Base-by-base conservation (phyloP, 2,888 invertebrate genomes). In the Leptogaster cylindrica region DNA sequence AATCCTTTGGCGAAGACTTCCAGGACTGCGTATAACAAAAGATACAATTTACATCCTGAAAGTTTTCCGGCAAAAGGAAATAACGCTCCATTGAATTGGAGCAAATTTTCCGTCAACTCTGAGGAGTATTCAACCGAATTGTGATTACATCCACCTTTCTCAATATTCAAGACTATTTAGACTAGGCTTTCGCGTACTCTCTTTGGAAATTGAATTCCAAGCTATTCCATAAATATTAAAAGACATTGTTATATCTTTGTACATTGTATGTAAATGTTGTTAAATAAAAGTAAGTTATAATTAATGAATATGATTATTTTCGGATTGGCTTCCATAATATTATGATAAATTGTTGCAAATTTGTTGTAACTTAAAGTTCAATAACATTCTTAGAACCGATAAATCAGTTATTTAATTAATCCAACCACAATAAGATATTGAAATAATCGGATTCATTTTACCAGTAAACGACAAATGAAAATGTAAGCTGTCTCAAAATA, bases 41-140 rank as follows among this genome's bases (percentile, higher is more conserved):
- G 61, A 14, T 61, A 61, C 28, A 61, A 27, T 61, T 58, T 58
- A 6, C 12, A 20, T 12, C 64, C 63, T 14, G 66, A 66, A 8
- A 52, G 51, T 55, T 75, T 75, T 20, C 73, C 76, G 48, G 7
- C n/a, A 27, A 28, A 41, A 27, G 27, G 44, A n/a, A 27, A 10
- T 16, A 33, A 61, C 20, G 10, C 44, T 71, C 85, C 84, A 72
- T 83, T 85, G 66, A 84, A 84, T 76, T 84, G 84, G 79, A 79
- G 84, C 68, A 83, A 79, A 72, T 78, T 80, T 72, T 77, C 80
- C 18, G 77, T 79, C 33, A 81, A 79, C 74, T 76, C 80, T 63
- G 78, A 80, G 73, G 81, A 81, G 70, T 81, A 79, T 74, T 81
- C 81, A 64, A 81, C 81, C 58, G 81, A 81, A 76, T 76, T 81